Percentiles rank a stretch among this genome's conserved stretches.
Evolutionary conservation across 2,797 vertebrate species (phyloP).

Genomic region (Carapus acus): DNA sequence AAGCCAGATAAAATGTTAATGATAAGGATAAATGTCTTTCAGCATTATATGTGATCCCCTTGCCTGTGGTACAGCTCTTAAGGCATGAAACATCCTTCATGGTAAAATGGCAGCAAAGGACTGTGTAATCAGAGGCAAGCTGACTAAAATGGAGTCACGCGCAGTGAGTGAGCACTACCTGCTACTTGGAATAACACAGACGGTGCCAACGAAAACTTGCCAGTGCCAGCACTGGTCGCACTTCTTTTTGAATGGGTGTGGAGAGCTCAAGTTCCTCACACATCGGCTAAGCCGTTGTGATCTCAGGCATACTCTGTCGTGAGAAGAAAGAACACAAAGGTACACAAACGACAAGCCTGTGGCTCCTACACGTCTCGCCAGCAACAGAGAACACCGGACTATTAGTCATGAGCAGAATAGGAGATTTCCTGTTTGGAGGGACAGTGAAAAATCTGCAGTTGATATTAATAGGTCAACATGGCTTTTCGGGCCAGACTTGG

Average conservation of each 20-base stretch:
- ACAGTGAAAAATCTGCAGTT: neutral
- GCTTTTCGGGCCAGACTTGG: neutral
- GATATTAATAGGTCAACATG: neutral
- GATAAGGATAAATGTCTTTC: too few species aligned
- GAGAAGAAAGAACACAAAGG: slow-evolving; percentile 45
- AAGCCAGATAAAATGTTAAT: too few species aligned
- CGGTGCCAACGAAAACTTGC: slow-evolving; percentile 45
- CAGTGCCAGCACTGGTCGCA: slow-evolving; percentile 21
- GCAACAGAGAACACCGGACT: slow-evolving; percentile 30
- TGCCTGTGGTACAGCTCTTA: too few species aligned
- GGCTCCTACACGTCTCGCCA: slow-evolving; percentile 63
- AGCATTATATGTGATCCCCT: too few species aligned
- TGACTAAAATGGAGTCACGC: slow-evolving; percentile 46
- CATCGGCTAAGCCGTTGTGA: slow-evolving; percentile 29
- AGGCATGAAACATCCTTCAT: slow-evolving; percentile 13
- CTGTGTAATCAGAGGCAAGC: slow-evolving; percentile 41
- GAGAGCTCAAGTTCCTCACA: slow-evolving; percentile 36
- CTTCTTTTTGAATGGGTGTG: slow-evolving; percentile 33
- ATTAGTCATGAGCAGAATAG: slow-evolving; percentile 17
- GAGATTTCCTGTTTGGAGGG: neutral
- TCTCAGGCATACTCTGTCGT: slow-evolving; percentile 36
- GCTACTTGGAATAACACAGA: slow-evolving; percentile 63
- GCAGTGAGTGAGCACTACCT: slow-evolving; percentile 41
- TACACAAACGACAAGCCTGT: slow-evolving; percentile 51
- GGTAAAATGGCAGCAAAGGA: slow-evolving; percentile 26